Base-by-base conservation (phyloP, 2,797 vertebrate genomes). In the Poeciliopsis paucimaculata region DNA sequence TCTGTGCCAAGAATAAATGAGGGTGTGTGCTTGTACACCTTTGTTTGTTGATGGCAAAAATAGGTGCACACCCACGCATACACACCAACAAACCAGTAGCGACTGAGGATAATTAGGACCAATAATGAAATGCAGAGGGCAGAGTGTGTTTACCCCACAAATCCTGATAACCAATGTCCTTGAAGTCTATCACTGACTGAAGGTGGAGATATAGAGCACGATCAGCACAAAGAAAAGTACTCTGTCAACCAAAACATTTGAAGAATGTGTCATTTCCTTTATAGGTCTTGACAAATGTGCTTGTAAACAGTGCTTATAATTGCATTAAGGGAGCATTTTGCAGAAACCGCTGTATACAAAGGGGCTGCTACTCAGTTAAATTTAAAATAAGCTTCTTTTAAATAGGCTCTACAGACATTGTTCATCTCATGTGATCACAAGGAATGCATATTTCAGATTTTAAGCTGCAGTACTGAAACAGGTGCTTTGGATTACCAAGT, bases 91-190 rank as follows among this genome's bases (percentile, higher is more conserved):
- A 85, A 82, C 85, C 84, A 82, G 47, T 77, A 78, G 91, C 90
- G 90, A 92, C 91, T 92, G 88, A 90, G 86, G 89, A 89, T 94
- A 94, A 94, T 94, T 94, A 93, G 90, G 87, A 90, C 82, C 89
- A 84, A 87, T 94, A 94, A 94, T 94, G 90, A 93, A 91, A 94
- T 91, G 88, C 92, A 77, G 89, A 77, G 86, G 90, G 89, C 88
- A 88, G 85, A 86, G 87, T 82, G 87, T 41, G 71, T 92, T 92
- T 91, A 90, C 85, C 78, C 91, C 83, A 87, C 87, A 86, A 86
- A 82, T 79, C 85, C 87, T 91, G 91, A 94, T 88, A 88, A 90
- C 91, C 89, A 88, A 77, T 91, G 90, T 82, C 94, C 92, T 94
- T 94, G 92, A 92, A 90, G 89, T 86, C 84, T 84, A 87, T 93